Conservation (phyloP, 2,888 invertebrate genomes). For the Zygogramma bicolorata region DNA sequence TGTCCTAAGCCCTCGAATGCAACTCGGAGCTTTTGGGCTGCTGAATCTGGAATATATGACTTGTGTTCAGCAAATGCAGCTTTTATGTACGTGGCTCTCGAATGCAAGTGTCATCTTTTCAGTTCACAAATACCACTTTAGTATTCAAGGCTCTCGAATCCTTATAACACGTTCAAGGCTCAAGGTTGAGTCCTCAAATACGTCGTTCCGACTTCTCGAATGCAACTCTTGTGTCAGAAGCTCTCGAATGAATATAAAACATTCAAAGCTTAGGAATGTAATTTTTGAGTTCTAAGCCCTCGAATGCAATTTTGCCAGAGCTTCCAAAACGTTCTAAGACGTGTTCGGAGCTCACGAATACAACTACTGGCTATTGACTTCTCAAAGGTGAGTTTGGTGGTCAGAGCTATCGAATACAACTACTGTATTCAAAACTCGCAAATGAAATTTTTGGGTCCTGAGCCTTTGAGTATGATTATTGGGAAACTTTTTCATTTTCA, state of each 20-base stretch:
- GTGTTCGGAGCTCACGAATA: not conserved
- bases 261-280: too few species aligned
- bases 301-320: not conserved
- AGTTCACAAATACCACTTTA: too few species aligned
- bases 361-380: not conserved
- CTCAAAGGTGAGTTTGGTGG: not conserved
- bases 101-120: too few species aligned
- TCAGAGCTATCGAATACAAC: not conserved
- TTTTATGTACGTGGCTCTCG: too few species aligned
- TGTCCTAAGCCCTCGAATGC: not conserved
- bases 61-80: not conserved
- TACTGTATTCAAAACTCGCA: not conserved
- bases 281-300: not conserved
- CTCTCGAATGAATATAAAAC: too few species aligned
- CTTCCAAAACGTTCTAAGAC: too few species aligned
- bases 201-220: too few species aligned
- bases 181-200: too few species aligned
- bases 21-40: not conserved
- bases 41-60: not conserved
- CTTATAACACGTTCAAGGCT: too few species aligned
- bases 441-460: not conserved
- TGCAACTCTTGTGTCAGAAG: too few species aligned
- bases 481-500: not conserved
- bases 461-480: not conserved
- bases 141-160: too few species aligned